phyloP scores from a whole-genome alignment of 2,113 vertebrate genomes.

The Paradisaea rubra region DNA sequence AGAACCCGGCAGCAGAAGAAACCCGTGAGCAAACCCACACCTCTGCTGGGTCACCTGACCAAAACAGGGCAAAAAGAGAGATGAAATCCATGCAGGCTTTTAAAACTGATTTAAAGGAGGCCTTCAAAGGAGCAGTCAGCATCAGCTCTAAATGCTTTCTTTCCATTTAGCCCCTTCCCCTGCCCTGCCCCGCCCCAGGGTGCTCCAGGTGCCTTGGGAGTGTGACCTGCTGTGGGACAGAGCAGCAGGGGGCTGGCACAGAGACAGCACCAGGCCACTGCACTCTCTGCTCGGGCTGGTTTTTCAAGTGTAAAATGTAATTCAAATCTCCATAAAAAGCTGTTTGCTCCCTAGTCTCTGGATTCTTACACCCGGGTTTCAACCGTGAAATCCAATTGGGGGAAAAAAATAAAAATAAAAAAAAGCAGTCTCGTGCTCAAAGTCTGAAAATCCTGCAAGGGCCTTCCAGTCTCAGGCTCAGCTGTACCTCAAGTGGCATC shows the following conservation, averaged over 20 bases:
- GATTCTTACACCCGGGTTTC: slow-evolving; percentile 1
- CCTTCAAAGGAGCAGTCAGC: neutral
- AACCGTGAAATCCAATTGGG: slow-evolving; percentile 29
- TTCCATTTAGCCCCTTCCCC: neutral
- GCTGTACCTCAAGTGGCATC: neutral
- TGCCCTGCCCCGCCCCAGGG: neutral
- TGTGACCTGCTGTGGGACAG: neutral
- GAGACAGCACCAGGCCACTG: neutral
- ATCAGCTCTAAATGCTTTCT: neutral
- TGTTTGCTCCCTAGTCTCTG: slow-evolving; percentile 22
- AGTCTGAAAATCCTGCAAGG: neutral
- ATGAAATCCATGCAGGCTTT: neutral
- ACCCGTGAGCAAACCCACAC: neutral
- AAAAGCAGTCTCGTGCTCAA: neutral
- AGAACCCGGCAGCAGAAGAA: neutral
- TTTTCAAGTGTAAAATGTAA: slow-evolving; percentile 43
- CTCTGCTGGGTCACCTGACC: neutral
- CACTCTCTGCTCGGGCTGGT: neutral
- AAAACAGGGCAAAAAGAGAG: neutral
- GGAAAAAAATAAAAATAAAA: neutral
- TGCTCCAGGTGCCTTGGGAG: neutral
- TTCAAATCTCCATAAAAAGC: slow-evolving; percentile 56
- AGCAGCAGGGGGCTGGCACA: neutral
- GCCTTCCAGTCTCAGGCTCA: neutral
- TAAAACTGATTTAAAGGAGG: neutral